Base-by-base conservation (phyloP, 1,140 invertebrate genomes). In the Oreohelix idahoensis region DNA sequence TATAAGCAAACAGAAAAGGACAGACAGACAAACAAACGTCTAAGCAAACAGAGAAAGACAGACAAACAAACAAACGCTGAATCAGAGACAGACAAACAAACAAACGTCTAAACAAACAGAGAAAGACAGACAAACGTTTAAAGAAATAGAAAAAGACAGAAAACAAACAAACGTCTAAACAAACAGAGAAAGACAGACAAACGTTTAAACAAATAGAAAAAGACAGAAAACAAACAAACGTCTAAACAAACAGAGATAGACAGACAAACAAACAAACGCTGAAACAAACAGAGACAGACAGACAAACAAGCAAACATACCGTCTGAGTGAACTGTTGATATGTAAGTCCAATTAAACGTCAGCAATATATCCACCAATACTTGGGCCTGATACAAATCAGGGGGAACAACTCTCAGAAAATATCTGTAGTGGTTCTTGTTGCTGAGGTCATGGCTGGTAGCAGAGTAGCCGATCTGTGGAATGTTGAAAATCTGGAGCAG, bases 401-500 rank as follows among this genome's bases (percentile, higher is more conserved):
- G 96, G 23, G 96, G 96, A 11, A 97, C 96, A 4, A 97, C 96
- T 29, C 96, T 93, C 83, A 96, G 92, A 93, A 96, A 97, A 86
- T 96, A 96, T 79, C 95, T 95, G 92, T 95, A 97, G 85, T 96
- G 93, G 84, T 94, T 94, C 91, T 96, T 96, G 89, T 96, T 95
- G 83, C 95, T 96, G 51, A 97, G 93, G 91, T 96, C 96, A 85
- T 94, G 94, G 49, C 95, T 95, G 13, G 96, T 97, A 8, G 96
- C 95, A 1, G 96, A 96, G 92, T 96, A 97, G 26, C 96, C 96
- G 87, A 97, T 96, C 92, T 96, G 96, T 0, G 96, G 96, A 84
- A 96, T 96, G 86, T 95, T 94, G 89, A 96, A 96, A 4, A 96
- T 93, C 90, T 96, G 96, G 45, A 97, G 92, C 42, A 97, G 91